Percentiles rank a stretch among this genome's conserved stretches.
Evolutionary conservation across 2,888 invertebrate genomes (phyloP).

Genomic region (Latrodectus hesperus): DNA sequence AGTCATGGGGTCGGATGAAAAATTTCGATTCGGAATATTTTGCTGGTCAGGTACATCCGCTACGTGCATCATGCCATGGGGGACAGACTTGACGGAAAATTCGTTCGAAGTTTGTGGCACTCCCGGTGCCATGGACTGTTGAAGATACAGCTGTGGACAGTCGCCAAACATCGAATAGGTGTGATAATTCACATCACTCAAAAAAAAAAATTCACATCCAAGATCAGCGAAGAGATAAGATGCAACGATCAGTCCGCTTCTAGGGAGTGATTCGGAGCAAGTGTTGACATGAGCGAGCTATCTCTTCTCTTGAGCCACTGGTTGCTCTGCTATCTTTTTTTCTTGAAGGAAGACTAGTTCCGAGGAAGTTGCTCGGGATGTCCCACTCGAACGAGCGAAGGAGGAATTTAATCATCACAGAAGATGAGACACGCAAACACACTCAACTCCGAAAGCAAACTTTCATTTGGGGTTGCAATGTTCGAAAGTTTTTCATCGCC

Average conservation of each 20-base stretch:
- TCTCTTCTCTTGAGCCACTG: too few relatives aligned
- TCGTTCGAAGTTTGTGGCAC: slow-evolving; percentile 44
- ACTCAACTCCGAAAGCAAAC: slow-evolving; percentile 13
- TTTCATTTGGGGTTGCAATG: slow-evolving; percentile 15
- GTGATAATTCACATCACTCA: too few relatives aligned
- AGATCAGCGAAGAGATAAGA: too few relatives aligned
- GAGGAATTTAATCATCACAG: slow-evolving; percentile 4
- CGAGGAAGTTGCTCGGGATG: slow-evolving; percentile 19
- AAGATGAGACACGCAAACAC: slow-evolving; percentile 17
- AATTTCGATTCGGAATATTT: neutral
- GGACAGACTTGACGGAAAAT: slow-evolving; percentile 15
- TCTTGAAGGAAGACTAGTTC: neutral
- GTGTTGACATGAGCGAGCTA: too few relatives aligned
- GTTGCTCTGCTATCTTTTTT: too few relatives aligned
- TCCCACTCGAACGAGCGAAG: slow-evolving; percentile 14
- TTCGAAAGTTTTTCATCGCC: slow-evolving; percentile 17
- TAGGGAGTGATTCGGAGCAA: too few relatives aligned
- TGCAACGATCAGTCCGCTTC: too few relatives aligned
- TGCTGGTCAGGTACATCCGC: slow-evolving; percentile 16
- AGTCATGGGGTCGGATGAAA: neutral
- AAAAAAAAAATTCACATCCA: too few relatives aligned
- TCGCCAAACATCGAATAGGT: neutral
- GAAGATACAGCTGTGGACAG: neutral
- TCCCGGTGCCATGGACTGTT: slow-evolving; percentile 60
- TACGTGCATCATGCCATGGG: slow-evolving; percentile 16